Base-by-base conservation (phyloP, 2,888 invertebrate species). In the Pediacus dermestoides region DNA sequence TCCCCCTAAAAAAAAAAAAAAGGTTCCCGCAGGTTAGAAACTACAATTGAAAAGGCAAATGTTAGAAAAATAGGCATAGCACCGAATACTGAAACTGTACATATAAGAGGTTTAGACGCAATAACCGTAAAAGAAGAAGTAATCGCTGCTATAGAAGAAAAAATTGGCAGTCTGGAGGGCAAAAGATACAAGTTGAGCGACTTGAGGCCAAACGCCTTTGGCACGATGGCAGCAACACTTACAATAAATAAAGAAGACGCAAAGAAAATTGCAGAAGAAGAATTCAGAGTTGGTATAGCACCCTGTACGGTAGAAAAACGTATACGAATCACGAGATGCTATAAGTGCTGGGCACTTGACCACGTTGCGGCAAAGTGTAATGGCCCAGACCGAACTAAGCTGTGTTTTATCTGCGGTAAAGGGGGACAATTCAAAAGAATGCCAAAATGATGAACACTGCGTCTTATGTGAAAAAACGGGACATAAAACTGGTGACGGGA, bases 291-390 rank as follows among this genome's bases (percentile, higher is more conserved):
- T 4, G 30, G 30, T 4, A 12, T 9, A 8, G 16, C 21, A 4
- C 13, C 7, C 7, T 32, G 33, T 10, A 25, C 13, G 7, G 11
- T 22, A 4, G 9, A 21, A 11, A 16, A 32, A 10, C 6, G 16
- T 4, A 32, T 32, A 8, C 13, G n/a, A 6, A 21, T 32, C 6
- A 16, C 4, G 7, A 32, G 21, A 32, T 32, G 33, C 21, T 32
- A n/a, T 10, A 32, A 15, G 21, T 32, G 33, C 21, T 16, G 16
- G 21, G 33, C 18, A 15, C 16, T 15, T 32, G 33, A 21, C 7
- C 33, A 32, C 33, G 8, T 22, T n/a, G 14, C 9, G 7, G 16
- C 10, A 11, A 4, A 32, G n/a, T 32, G 33, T 10, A 32, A 8
- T 4, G 33, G 22, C 6, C 33, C 6, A 21, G 16, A 32, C 21